Evolutionary conservation across 2,797 vertebrate genomes (phyloP).

Genomic region (Steatocranus sp.): DNA sequence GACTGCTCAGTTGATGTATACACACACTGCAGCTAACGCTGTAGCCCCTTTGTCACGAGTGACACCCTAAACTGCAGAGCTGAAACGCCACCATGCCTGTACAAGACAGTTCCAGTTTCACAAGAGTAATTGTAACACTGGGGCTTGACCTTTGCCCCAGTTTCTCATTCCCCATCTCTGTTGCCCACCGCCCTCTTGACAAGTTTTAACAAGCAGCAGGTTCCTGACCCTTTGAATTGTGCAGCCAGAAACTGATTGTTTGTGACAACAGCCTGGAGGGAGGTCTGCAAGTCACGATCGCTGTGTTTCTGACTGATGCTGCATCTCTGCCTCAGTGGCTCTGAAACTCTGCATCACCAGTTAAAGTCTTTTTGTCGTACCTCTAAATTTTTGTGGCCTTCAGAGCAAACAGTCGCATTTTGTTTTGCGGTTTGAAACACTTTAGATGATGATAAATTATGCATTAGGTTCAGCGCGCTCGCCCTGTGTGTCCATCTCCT

Average conservation of each 20-base stretch:
- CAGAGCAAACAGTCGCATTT: neutral
- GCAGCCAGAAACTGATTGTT: conserved; percentile 39
- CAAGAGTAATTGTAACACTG: conserved; percentile 46
- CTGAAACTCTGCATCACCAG: neutral
- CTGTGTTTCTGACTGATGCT: conserved; percentile 21
- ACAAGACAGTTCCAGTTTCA: conserved; percentile 34
- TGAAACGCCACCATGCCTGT: neutral
- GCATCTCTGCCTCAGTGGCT: neutral
- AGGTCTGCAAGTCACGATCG: conserved; percentile 21
- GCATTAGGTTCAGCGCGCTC: neutral
- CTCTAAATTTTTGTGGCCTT: neutral
- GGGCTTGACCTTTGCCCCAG: conserved; percentile 44
- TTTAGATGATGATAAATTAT: conserved; percentile 4
- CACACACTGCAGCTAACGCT: neutral
- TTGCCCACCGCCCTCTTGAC: conserved; percentile 19
- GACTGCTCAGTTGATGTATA: conserved; percentile 19
- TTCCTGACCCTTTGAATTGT: conserved; percentile 36
- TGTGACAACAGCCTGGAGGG: conserved; percentile 45
- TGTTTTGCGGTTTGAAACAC: neutral
- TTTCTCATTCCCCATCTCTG: conserved; percentile 14
- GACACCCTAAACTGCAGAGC: conserved; percentile 1
- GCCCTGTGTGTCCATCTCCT: neutral
- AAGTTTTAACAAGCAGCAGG: conserved; percentile 47
- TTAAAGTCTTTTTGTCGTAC: neutral
- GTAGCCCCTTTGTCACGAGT: conserved; percentile 10